These are phyloP conservation scores for Hartigia nigra DNA, from an alignment of 2,888 invertebrate genomes.

Conservation along the genomic window DNA sequence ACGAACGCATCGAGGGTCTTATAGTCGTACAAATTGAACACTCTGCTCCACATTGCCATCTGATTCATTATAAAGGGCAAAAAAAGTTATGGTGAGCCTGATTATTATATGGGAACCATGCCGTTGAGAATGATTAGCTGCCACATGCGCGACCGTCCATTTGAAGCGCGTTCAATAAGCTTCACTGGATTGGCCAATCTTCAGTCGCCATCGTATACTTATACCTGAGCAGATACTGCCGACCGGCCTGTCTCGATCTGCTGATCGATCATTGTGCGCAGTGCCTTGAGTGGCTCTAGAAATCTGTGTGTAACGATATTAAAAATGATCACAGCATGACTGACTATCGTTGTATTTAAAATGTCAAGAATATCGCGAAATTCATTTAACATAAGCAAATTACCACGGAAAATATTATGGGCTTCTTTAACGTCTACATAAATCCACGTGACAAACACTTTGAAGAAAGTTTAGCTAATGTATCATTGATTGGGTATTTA, in stretches of 20 bases:
- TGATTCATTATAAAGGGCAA: background rate
- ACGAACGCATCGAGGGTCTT: background rate
- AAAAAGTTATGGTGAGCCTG: background rate
- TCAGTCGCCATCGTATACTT: background rate
- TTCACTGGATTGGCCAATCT: background rate
- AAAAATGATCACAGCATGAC: no score
- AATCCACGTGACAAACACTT: background rate
- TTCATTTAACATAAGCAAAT: background rate
- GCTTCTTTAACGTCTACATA: fast-evolving
- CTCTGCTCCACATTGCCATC: no score
- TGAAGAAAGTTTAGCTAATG: background rate
- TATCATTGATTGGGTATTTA: background rate
- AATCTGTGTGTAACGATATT: no score
- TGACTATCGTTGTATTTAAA: no score
- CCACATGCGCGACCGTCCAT: background rate
- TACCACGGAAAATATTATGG: background rate
- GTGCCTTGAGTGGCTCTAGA: no score
- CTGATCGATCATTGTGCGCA: no score
- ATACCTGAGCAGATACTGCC: background rate
- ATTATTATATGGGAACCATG: background rate
- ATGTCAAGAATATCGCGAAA: no score
- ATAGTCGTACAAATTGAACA: background rate
- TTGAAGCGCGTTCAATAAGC: background rate
- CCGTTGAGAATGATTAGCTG: background rate
- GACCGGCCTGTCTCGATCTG: background rate